phyloP scores from a whole-genome alignment of 2,888 invertebrate genomes.

The Holacanthella duospinosa region DNA sequence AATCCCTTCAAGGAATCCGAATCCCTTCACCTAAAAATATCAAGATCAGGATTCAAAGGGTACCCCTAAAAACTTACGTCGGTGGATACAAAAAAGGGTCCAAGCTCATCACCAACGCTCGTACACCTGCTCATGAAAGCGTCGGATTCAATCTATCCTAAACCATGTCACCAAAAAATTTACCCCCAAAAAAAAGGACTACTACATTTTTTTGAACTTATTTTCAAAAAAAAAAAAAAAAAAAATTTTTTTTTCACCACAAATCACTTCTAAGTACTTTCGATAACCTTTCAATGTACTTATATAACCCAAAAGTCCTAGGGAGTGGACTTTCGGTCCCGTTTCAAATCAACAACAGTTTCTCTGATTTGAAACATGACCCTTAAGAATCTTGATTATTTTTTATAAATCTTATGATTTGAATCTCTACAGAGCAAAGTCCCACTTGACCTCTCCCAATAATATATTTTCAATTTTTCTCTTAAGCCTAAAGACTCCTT shows the following conservation, averaged over 20 bases:
- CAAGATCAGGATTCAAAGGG: conserved; percentile 1
- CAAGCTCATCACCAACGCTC: not conserved
- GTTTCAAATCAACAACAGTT: not conserved
- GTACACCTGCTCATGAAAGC: conserved; percentile 3
- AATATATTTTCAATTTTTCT: not conserved
- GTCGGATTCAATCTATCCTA: not conserved
- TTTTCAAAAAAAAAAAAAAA: not conserved
- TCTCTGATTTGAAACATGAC: not conserved
- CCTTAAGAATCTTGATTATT: not conserved
- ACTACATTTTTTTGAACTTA: not conserved
- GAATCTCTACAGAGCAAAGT: not conserved
- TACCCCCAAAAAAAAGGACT: not conserved
- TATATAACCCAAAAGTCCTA: too few species aligned
- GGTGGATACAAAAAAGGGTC: not conserved
- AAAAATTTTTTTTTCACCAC: not conserved
- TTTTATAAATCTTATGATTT: not conserved
- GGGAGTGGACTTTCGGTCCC: too few species aligned
- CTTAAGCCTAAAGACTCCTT: not conserved
- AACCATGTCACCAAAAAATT: not conserved
- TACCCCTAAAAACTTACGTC: not conserved
- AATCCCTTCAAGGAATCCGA: not conserved
- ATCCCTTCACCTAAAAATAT: conserved; percentile 1
- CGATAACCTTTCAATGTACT: too few species aligned
- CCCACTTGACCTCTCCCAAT: not conserved
- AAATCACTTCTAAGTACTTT: too few species aligned